These are phyloP conservation scores for Riparia riparia DNA, from an alignment of 2,113 vertebrate species.

Conservation along the genomic window DNA sequence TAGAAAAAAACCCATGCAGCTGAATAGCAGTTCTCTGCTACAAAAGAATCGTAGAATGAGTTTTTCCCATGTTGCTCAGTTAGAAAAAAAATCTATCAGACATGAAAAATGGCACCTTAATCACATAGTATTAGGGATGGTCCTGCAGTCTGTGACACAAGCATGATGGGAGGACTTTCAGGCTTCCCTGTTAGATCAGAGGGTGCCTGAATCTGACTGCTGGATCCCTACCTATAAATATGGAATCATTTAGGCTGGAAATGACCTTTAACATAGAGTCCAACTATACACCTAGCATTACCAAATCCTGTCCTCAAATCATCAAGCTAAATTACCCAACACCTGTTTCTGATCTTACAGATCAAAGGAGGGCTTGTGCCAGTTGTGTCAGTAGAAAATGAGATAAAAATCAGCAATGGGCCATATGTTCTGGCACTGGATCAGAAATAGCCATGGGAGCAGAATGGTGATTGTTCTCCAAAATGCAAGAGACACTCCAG, in stretches of 20 bases:
- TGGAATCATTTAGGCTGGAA: background rate
- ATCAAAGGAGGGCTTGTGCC: background rate
- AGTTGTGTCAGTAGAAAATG: background rate
- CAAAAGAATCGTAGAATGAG: background rate
- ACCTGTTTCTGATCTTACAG: background rate
- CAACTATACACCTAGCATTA: background rate
- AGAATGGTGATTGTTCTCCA: background rate
- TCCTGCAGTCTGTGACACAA: background rate
- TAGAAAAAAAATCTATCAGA: background rate
- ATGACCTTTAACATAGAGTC: background rate
- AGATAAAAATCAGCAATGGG: background rate
- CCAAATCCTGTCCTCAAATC: background rate
- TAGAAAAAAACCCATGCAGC: background rate
- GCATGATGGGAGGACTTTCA: background rate
- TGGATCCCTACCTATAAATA: background rate
- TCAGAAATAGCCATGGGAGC: background rate
- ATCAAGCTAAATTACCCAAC: background rate
- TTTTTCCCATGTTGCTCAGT: background rate
- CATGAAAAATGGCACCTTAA: background rate
- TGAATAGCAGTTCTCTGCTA: background rate
- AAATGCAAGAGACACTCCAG: background rate
- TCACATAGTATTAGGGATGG: background rate
- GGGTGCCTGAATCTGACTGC: background rate
- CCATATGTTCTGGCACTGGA: background rate
- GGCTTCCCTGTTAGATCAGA: background rate